Base-by-base conservation (phyloP, 2,797 vertebrate species). In the Halcyon badia region DNA sequence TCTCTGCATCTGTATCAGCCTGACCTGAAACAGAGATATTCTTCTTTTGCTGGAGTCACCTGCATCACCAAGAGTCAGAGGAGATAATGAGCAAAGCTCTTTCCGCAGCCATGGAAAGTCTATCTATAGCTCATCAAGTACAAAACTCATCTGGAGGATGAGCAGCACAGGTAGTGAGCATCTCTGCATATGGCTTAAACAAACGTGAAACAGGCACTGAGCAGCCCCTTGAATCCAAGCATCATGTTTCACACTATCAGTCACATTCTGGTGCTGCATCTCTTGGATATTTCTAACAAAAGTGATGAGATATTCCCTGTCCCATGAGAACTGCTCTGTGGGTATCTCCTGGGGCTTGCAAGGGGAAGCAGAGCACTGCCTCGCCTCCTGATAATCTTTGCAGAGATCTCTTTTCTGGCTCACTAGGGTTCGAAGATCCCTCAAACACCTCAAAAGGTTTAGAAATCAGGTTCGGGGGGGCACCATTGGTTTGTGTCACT, bases 221-320 rank as follows among this genome's bases (percentile, higher is more conserved):
- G 41, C 0, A 0, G 41, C 17, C 41, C 46, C 48, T 30, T 0
- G 11, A 42, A 44, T 7, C 19, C 84, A 71, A 48, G 81, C 78
- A 57, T 87, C 7, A 0, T 19, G 46, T 79, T 73, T 39, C 48
- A 39, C 9, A 1, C 79, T 71, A 44, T 80, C 68, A 30, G 57
- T 37, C 76, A 5, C 16, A 35, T 16, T 26, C 62, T 22, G 4
- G 41, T 10, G 56, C 64, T 56, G 72, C 85, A 48, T 25, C 57
- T 14, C 51, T 42, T 56, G 12, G 65, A 3, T 60, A 42, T 31
- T 90, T 33, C 65, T 41, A 41, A 77, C 42, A 42, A 31, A 66
- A 75, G 79, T 14, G 2, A 18, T 10, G 56, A 66, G 75, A 56
- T 44, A 31, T 85, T 26, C 35, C 39, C 72, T 62, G 81, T 31